Percentiles rank a stretch among this genome's conserved stretches.
These are phyloP conservation scores for Parazoanthus darwini DNA, from an alignment of 92 coral and sea anemone species.

Conservation along the genomic window DNA sequence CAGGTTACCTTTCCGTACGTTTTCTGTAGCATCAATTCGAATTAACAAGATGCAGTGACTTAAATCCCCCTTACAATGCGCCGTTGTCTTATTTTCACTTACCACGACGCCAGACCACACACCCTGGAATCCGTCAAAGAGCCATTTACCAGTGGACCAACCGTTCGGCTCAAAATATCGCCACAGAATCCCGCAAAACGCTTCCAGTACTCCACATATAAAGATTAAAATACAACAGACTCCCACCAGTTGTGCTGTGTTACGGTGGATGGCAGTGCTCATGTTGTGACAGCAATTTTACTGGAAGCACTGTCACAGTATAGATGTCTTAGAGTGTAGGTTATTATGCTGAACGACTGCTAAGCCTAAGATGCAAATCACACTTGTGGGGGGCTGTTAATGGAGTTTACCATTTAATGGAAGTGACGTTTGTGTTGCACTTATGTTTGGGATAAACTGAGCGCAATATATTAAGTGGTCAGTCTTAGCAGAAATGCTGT, in stretches of 20 bases:
- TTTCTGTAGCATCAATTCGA: not conserved
- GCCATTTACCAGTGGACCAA: slow-evolving; percentile 24
- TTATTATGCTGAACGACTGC: not conserved
- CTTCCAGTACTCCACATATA: slow-evolving; percentile 19
- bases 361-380: not conserved
- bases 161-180: not conserved
- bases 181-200: slow-evolving; percentile 22
- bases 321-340: not conserved
- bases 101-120: slow-evolving; percentile 2
- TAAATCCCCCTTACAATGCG: not conserved
- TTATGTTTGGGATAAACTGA: too few species aligned
- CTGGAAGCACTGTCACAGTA: not conserved
- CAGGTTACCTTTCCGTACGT: not conserved
- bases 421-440: not conserved
- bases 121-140: slow-evolving; percentile 13
- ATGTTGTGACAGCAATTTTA: not conserved
- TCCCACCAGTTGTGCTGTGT: not conserved
- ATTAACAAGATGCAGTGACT: not conserved
- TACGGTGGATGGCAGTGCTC: not conserved
- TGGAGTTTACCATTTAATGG: too few species aligned
- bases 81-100: not conserved
- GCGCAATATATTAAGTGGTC: too few species aligned
- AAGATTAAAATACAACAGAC: not conserved
- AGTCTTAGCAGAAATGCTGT: too few species aligned
- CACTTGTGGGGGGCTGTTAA: not conserved